A percentile compares a stretch with the other conserved stretches of the same genome.
Conservation (phyloP, 2,797 vertebrate genomes). For the Onychomys leucogaster region DNA sequence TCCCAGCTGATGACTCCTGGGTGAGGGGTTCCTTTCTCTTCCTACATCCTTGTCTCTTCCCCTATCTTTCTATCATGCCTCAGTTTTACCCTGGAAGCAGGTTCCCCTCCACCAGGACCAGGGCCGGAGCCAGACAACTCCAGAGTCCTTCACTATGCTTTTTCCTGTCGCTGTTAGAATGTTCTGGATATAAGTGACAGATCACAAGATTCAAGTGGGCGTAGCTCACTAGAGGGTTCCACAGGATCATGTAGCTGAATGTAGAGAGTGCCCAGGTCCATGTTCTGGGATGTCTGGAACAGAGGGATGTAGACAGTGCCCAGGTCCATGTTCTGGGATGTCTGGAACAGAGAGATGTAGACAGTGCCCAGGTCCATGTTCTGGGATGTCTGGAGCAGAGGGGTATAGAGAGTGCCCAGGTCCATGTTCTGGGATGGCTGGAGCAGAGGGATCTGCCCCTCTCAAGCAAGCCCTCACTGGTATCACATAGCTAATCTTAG, state of each 20-base stretch:
- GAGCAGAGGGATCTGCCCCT: neutral
- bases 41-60: too few relatives aligned
- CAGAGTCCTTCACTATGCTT: neutral
- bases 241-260: neutral
- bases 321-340: neutral
- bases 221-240: neutral
- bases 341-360: neutral
- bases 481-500: neutral
- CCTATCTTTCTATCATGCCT: neutral
- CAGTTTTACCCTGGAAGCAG: neutral
- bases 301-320: neutral
- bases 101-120: neutral
- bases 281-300: neutral
- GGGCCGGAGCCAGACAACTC: neutral
- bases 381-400: neutral
- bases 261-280: neutral
- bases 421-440: neutral
- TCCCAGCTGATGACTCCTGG: neutral
- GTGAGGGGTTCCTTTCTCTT: neutral
- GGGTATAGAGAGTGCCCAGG: neutral
- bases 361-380: neutral
- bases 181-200: neutral
- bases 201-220: neutral
- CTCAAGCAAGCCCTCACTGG: neutral
- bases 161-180: neutral